A percentile compares a stretch with the other conserved stretches of the same genome.
These are phyloP conservation scores for Galerucella pusilla DNA, from an alignment of 2,888 invertebrate genomes.

Conservation along the genomic window DNA sequence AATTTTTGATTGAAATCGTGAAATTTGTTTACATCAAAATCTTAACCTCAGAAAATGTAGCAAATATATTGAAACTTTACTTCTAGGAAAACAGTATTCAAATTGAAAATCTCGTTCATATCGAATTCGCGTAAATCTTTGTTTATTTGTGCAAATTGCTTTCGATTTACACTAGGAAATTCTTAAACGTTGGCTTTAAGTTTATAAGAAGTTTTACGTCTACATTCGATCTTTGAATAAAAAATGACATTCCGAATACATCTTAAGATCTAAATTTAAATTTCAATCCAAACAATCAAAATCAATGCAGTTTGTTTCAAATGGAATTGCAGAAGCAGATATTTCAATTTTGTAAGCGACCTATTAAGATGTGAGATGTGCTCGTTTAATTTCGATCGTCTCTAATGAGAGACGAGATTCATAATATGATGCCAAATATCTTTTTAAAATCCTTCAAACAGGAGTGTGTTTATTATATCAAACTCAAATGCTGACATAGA, in stretches of 20 bases:
- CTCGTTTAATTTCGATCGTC: no score
- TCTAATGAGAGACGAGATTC: no score
- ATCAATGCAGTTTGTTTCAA: neutral
- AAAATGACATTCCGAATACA: neutral
- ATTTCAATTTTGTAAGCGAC: neutral
- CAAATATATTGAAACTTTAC: neutral
- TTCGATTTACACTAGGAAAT: neutral
- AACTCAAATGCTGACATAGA: no score
- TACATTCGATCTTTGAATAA: neutral
- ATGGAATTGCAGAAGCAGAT: neutral
- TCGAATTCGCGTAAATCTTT: neutral
- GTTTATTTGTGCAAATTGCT: constrained; percentile 4
- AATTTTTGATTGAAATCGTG: neutral
- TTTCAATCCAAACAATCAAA: neutral
- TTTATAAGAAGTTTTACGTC: neutral
- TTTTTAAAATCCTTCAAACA: no score
- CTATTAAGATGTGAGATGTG: no score
- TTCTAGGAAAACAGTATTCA: neutral
- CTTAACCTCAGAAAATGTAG: neutral
- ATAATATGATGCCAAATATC: no score
- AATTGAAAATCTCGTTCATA: neutral
- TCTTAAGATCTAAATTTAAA: neutral
- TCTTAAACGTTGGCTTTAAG: neutral
- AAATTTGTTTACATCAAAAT: neutral
- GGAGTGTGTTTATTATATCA: no score